Percentiles rank a stretch among this genome's conserved stretches.
phyloP scores from a whole-genome alignment of 64 coral and sea anemone genomes.

The Montipora efflorescens region DNA sequence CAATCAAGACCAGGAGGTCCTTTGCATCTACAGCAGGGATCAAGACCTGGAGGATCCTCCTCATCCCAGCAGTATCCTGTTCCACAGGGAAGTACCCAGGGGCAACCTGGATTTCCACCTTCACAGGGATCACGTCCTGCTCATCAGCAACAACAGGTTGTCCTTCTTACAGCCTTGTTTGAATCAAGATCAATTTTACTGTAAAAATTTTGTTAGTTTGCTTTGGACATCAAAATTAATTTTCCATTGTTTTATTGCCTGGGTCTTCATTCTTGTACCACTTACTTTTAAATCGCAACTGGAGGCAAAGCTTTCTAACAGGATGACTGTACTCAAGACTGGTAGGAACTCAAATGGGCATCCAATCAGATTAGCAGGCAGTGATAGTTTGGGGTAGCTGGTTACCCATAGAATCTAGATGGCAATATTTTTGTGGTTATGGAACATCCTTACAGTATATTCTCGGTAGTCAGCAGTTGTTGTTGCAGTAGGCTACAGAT shows the following conservation, averaged over 20 bases:
- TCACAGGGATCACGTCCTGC: not conserved
- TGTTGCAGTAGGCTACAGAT: no score
- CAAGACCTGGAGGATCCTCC: not conserved
- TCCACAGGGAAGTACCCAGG: not conserved
- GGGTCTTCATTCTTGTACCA: not conserved
- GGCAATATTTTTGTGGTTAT: no score
- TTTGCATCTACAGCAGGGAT: conserved; percentile 1
- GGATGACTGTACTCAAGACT: no score
- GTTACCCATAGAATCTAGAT: no score
- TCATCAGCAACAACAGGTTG: conserved; percentile 60
- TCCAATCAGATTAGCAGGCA: no score
- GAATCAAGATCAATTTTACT: no score
- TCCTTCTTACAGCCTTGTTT: not conserved
- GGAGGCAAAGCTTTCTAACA: no score
- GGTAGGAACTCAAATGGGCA: no score
- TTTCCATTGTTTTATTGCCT: no score
- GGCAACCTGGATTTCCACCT: not conserved
- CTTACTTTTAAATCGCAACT: not conserved
- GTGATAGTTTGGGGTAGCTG: no score
- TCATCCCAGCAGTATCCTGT: conserved; percentile 4
- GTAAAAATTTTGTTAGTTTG: no score
- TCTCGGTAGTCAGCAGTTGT: not conserved
- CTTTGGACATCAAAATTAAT: no score
- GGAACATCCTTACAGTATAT: not conserved
- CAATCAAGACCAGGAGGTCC: conserved; percentile 29